Base-by-base conservation (phyloP, 2,797 vertebrate genomes). In the Catharus ustulatus region DNA sequence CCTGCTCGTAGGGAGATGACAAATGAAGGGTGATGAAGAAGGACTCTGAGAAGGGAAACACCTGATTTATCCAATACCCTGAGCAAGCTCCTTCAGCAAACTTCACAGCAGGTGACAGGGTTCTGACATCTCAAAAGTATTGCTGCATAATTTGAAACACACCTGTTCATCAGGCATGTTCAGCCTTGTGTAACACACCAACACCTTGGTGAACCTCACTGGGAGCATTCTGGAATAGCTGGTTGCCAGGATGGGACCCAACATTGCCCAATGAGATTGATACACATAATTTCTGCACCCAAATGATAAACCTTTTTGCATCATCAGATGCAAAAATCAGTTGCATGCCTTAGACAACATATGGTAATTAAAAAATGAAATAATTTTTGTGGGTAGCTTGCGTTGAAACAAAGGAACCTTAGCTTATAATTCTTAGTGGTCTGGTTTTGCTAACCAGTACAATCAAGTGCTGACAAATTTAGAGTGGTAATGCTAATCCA, bases 151-250 rank as follows among this genome's bases (percentile, higher is more conserved):
- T 15, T 75, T 62, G 71, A 54, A 91, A 58, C 72, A 63, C 48
- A 24, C 24, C 15, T 77, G 75, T 40, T 75, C 45, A 30, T 69
- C 89, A 62, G 49, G 64, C 72, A 27, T 29, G 0, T 19, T 46
- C 32, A 82, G 22, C 84, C 86, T 93, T 93, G 92, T 89, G 93
- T 23, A 94, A 92, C 1, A 4, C 51, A 51, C 5, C 61, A 86
- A 8, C 57, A 78, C 5, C 72, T 9, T 68, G 87, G 76, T 68
- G 72, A 92, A 66, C 87, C 89, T 48, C 81, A 34, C 15, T 77
- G 75, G 76, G 38, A 54, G 34, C 49, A 10, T 55, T 77, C 88
- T 87, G 84, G 52, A 93, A 67, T 2, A 54, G 43, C 62, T 27
- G 12, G 27, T 57, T 59, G 61, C 14, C 46, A 40, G 48, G 19